A percentile compares a stretch with the other conserved stretches of the same genome.
phyloP scores from a whole-genome alignment of 2,888 invertebrate species.

The Sclerodermus sp. region DNA sequence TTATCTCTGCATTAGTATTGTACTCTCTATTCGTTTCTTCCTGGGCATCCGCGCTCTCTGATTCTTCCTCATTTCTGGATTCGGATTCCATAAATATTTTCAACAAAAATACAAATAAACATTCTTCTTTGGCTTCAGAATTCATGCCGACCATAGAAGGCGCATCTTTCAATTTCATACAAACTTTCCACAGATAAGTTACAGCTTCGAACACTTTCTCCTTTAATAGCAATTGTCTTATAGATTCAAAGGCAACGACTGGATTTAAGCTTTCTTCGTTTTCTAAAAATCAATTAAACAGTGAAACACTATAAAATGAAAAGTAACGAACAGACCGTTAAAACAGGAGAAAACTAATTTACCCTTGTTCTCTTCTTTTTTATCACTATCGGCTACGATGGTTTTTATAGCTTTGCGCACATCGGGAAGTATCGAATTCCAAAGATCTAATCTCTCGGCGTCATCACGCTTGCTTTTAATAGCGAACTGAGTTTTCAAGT shows the following conservation, averaged over 20 bases:
- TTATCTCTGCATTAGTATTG: constrained; percentile 17
- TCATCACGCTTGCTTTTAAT: constrained; percentile 42
- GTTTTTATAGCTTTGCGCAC: constrained; percentile 42
- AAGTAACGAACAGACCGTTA: no score
- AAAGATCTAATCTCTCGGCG: constrained; percentile 41
- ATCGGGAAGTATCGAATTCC: constrained; percentile 40
- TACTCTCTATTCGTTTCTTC: constrained; percentile 22
- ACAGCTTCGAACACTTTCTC: constrained; percentile 43
- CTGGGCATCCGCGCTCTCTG: constrained; percentile 20
- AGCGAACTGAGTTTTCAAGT: constrained; percentile 43
- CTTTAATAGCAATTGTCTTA: constrained; percentile 45
- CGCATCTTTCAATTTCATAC: constrained; percentile 22
- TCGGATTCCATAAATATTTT: constrained; percentile 51
- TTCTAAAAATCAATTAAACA: no score
- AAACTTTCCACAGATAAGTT: constrained; percentile 26
- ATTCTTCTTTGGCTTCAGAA: constrained; percentile 33
- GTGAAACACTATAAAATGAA: no score
- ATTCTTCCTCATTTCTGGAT: constrained; percentile 34
- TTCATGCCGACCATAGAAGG: constrained; percentile 28
- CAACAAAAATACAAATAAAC: constrained; percentile 36
- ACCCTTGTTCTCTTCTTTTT: constrained; percentile 2
- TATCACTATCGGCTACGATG: constrained; percentile 10
- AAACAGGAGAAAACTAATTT: no score
- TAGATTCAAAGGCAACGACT: constrained; percentile 41
- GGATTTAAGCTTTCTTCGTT: constrained; percentile 26